Base-by-base conservation (phyloP, 1,140 invertebrate species). In the Heliconius eleuchia region DNA sequence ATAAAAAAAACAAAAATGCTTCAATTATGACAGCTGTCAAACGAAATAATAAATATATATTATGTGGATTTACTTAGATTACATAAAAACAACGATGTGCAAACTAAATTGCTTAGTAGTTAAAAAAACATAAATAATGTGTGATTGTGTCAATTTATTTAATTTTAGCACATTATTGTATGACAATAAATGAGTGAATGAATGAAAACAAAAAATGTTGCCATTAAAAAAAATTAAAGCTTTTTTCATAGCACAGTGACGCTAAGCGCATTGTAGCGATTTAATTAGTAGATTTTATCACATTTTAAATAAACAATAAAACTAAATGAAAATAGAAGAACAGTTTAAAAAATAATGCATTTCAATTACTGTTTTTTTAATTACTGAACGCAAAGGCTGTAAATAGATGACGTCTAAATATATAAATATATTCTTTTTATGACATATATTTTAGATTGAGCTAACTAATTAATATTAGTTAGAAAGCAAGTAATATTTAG, bases 101-200 rank as follows among this genome's bases (percentile, higher is more conserved):
- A 66, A 30, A 66, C 1, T 4, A 30, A 30, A 30, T 60, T 60
- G n/a, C n/a, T 60, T 60, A 66, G 27, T 66, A 16, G 3, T 13
- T 30, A 66, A 66, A 66, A 23, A 66, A 11, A 66, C 13, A 66
- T n/a, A 60, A 60, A 60, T 60, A 66, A n/a, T 57, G n/a, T 57
- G 55, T 23, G 18, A 55, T 23, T 8, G n/a, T 57, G 55, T 23
- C 23, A 57, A 23, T 9, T 66, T 66, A 4, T 30, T 66, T 66
- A 16, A 30, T 66, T 66, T 27, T 66, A 27, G 27, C 60, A 66
- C 27, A 66, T 66, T 27, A 66, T 30, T 27, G 60, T 30, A 76
- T n/a, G 50, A 76, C 13, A 66, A 76, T 39, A 66, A 52, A 76
- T 66, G 27, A 66, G 27, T 66, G 27, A 60, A 60, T 27, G 19